Conservation (phyloP, 2,113 vertebrate genomes). For the Nyctibius bracteatus region DNA sequence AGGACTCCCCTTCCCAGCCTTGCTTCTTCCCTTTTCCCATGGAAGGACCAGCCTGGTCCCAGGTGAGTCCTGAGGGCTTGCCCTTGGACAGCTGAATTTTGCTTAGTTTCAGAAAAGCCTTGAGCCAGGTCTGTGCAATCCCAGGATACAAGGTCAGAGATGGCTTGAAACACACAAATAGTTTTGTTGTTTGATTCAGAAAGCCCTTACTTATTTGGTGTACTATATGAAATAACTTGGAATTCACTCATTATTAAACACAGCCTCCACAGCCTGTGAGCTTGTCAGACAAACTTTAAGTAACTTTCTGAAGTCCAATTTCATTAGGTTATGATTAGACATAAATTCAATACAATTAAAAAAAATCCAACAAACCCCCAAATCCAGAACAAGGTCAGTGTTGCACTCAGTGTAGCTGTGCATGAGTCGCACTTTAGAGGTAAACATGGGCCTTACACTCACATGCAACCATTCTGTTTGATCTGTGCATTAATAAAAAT, state of each 20-base stretch:
- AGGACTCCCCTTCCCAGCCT: not conserved
- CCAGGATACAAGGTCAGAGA: not conserved
- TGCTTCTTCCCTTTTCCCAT: not conserved
- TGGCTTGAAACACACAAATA: not conserved
- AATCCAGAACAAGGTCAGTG: not conserved
- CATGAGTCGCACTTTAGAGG: not conserved
- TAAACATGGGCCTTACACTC: not conserved
- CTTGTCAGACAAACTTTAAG: not conserved
- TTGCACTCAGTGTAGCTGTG: not conserved
- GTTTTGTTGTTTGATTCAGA: not conserved
- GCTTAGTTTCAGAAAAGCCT: not conserved
- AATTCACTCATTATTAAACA: not conserved
- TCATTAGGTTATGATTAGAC: not conserved
- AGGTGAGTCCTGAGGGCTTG: not conserved
- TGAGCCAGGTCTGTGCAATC: not conserved
- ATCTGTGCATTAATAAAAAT: not conserved
- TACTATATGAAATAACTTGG: not conserved
- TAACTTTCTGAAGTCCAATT: not conserved
- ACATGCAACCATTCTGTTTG: not conserved
- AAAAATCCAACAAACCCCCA: accelerated
- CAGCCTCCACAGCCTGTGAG: not conserved
- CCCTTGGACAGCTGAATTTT: not conserved
- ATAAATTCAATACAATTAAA: not conserved
- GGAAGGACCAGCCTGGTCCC: not conserved
- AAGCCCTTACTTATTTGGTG: not conserved